Conservation (phyloP, 2,888 invertebrate species). For the Cylindroiulus punctatus region DNA sequence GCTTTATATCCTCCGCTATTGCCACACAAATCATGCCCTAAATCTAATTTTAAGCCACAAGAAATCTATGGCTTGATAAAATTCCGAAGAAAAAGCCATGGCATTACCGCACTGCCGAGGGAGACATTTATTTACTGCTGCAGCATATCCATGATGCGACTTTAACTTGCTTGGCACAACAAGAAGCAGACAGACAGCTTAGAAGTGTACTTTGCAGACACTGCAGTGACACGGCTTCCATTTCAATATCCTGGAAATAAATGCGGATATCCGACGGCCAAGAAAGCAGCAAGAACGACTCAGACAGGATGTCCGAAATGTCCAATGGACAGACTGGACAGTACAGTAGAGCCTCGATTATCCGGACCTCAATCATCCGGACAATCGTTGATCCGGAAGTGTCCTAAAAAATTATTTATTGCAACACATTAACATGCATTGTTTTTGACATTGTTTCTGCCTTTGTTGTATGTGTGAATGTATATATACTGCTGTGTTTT, state of each 20-base stretch:
- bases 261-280: background rate
- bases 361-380: background rate
- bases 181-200: background rate
- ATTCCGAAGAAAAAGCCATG: slow-evolving; percentile 36
- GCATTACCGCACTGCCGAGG: slow-evolving; percentile 2
- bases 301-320: background rate
- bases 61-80: slow-evolving; percentile 28
- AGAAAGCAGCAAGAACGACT: background rate
- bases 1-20: background rate
- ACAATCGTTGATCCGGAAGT: too few relatives aligned
- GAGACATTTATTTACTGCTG: slow-evolving; percentile 14
- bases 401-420: too few relatives aligned
- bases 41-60: slow-evolving; percentile 29
- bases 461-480: too few relatives aligned
- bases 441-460: too few relatives aligned
- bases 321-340: background rate
- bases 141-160: background rate
- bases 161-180: background rate
- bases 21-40: slow-evolving; percentile 13
- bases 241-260: slow-evolving; percentile 4
- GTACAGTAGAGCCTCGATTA: background rate
- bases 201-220: background rate
- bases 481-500: too few relatives aligned
- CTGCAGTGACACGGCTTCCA: background rate
- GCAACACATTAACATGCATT: too few relatives aligned